These are phyloP conservation scores for Hypomesus transpacificus DNA, from an alignment of 2,113 vertebrate genomes.

Conservation along the genomic window DNA sequence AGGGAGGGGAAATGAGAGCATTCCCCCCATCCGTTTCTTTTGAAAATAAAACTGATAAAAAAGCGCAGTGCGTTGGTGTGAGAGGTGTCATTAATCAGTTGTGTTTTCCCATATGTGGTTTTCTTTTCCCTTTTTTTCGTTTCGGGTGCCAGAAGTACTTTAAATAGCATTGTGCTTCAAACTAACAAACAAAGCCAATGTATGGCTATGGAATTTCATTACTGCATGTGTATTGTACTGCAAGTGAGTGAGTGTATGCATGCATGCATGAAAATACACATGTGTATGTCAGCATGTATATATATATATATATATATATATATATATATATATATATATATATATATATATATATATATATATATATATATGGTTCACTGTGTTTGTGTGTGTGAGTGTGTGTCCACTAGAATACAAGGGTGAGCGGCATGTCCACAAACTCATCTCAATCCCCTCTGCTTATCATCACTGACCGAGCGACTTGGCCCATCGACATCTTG, in stretches of 20 bases:
- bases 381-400: not conserved
- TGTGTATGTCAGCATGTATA: not conserved
- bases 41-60: conserved; percentile 62
- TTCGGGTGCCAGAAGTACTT: conserved; percentile 22
- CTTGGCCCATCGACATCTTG: conserved; percentile 71
- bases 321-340: conserved; percentile 1
- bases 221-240: conserved; percentile 15
- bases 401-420: not conserved
- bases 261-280: conserved; percentile 11
- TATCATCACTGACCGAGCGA: not conserved
- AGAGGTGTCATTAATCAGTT: conserved; percentile 60
- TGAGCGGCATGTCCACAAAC: not conserved
- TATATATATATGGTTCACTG: not conserved
- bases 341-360: conserved; percentile 1
- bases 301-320: conserved; percentile 4
- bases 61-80: conserved; percentile 17
- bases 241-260: conserved; percentile 13
- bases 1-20: not conserved
- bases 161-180: conserved; percentile 27
- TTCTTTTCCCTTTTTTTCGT: conserved; percentile 29
- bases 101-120: conserved; percentile 39
- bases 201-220: conserved; percentile 22
- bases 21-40: conserved; percentile 34
- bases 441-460: not conserved
- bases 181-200: conserved; percentile 18